Evolutionary conservation across 2,113 vertebrate genomes (phyloP).

Genomic region (Nycticorax nycticorax): DNA sequence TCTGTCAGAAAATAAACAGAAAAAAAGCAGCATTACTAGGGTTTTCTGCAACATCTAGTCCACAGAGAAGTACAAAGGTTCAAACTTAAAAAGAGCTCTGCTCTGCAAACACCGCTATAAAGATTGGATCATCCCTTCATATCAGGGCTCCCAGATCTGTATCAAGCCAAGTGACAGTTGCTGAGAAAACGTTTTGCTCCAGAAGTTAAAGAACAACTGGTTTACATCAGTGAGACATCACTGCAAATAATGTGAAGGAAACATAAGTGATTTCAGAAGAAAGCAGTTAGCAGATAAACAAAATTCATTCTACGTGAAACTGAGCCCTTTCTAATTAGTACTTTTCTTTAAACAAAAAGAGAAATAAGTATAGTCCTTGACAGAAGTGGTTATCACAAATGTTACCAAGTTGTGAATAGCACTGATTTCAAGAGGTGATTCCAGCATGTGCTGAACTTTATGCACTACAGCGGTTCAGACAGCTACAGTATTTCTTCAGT

Average conservation of each 20-base stretch:
- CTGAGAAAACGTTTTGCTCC: neutral
- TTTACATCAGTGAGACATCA: neutral
- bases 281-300: neutral
- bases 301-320: neutral
- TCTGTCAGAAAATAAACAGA: conserved; percentile 74
- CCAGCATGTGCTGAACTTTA: neutral
- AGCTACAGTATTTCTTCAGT: neutral
- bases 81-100: neutral
- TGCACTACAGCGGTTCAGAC: neutral
- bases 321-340: neutral
- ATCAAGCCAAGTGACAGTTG: neutral
- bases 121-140: neutral
- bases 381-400: neutral
- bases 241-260: neutral
- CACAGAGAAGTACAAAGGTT: neutral
- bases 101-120: neutral
- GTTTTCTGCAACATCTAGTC: neutral
- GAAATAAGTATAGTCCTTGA: neutral
- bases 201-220: neutral
- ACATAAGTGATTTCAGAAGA: neutral
- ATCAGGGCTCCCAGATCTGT: neutral
- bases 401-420: neutral
- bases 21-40: neutral
- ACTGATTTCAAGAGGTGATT: neutral
- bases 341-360: neutral